Evolutionary conservation across 2,888 invertebrate genomes (phyloP).

Genomic region (Acronicta psi): DNA sequence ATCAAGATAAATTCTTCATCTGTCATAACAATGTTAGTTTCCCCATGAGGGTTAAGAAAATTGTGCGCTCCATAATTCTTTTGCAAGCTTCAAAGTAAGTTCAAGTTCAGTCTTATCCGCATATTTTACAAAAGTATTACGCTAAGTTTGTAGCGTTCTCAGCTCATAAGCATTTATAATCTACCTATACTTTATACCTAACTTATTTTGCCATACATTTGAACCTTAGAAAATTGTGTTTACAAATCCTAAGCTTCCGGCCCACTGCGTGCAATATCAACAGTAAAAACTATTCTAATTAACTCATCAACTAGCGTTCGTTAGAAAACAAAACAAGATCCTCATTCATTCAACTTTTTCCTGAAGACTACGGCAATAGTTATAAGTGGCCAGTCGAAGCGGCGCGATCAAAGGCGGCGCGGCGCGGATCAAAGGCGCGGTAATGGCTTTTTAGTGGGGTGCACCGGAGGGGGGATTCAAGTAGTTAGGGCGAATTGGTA

Average conservation of each 20-base stretch:
- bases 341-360: conserved; percentile 43
- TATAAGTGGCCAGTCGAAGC: conserved; percentile 82
- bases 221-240: neutral
- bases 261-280: neutral
- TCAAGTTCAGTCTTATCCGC: too few species aligned
- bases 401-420: conserved; percentile 79
- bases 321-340: conserved; percentile 27
- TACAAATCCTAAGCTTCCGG: neutral
- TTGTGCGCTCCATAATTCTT: too few species aligned
- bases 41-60: too few species aligned
- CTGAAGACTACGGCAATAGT: conserved; percentile 69
- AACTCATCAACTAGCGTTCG: conserved; percentile 8
- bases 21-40: too few species aligned
- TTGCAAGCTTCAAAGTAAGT: too few species aligned
- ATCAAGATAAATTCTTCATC: too few species aligned
- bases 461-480: conserved; percentile 64
- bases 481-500: conserved; percentile 70
- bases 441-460: conserved; percentile 84
- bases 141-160: too few species aligned
- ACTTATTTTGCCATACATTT: neutral
- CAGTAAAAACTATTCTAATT: neutral
- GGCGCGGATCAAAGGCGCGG: conserved; percentile 81
- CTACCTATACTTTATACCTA: too few species aligned
- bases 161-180: too few species aligned
- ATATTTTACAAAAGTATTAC: too few species aligned